Evolutionary conservation across 2,888 invertebrate genomes (phyloP).

Genomic region (Cosmia pyralina): DNA sequence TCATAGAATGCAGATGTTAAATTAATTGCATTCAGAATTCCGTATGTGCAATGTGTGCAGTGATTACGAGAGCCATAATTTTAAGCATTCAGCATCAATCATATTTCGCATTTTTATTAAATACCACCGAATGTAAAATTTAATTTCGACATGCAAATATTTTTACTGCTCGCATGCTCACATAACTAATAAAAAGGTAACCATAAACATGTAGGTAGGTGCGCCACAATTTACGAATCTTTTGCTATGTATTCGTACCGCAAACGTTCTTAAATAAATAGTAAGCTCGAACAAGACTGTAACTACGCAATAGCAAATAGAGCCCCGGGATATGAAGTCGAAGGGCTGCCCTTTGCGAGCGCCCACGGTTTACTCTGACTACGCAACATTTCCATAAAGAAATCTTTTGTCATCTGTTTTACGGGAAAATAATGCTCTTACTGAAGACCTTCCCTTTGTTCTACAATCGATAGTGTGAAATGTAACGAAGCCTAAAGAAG

Average conservation of each 20-base stretch:
- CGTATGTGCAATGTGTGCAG: slow-evolving; percentile 17
- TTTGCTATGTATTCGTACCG: slow-evolving; percentile 49
- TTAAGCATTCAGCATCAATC: slow-evolving; percentile 34
- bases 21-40: slow-evolving; percentile 24
- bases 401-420: slow-evolving; percentile 56
- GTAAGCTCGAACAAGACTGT: slow-evolving; percentile 56
- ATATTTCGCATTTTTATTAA: slow-evolving; percentile 20
- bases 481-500: slow-evolving; percentile 6
- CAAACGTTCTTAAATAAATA: slow-evolving; percentile 62
- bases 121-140: slow-evolving; percentile 21
- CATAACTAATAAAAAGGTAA: slow-evolving; percentile 15
- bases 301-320: slow-evolving; percentile 61
- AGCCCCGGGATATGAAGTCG: slow-evolving; percentile 59
- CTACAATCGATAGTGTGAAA: slow-evolving; percentile 39
- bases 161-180: slow-evolving; percentile 17
- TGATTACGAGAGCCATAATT: slow-evolving; percentile 17
- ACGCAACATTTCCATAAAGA: slow-evolving; percentile 59
- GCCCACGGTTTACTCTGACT: slow-evolving; percentile 41
- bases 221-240: slow-evolving; percentile 40
- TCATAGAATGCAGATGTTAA: slow-evolving; percentile 30
- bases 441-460: slow-evolving; percentile 51
- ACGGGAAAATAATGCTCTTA: slow-evolving; percentile 35
- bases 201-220: slow-evolving; percentile 8
- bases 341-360: slow-evolving; percentile 54
- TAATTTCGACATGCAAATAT: slow-evolving; percentile 21